Conservation (phyloP, 2,113 vertebrate species). For the Ardeotis arabs region DNA sequence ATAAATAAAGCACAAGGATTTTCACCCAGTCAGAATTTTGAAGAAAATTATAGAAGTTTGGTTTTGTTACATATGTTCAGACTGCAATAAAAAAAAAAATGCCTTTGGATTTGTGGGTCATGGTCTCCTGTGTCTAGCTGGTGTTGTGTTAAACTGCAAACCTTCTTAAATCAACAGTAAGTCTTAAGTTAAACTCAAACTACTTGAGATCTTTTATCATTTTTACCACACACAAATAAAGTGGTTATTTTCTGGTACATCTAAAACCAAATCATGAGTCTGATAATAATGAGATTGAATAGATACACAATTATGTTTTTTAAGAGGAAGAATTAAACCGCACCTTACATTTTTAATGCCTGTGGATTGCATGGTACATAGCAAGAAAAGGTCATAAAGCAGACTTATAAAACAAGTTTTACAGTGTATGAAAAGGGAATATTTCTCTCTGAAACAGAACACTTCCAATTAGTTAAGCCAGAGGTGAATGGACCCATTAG, state of each 20-base stretch:
- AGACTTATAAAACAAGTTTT: not conserved
- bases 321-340: not conserved
- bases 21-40: not conserved
- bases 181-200: not conserved
- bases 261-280: not conserved
- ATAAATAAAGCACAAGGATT: not conserved
- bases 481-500: not conserved
- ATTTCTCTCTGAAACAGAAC: not conserved
- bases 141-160: not conserved
- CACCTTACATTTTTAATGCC: conserved; percentile 8
- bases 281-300: not conserved
- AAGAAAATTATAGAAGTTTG: not conserved
- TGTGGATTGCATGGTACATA: not conserved
- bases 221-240: not conserved
- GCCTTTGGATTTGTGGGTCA: not conserved
- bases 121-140: not conserved
- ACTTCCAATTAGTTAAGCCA: not conserved
- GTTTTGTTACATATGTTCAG: not conserved
- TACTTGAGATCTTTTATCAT: not conserved
- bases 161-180: not conserved
- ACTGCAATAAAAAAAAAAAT: not conserved
- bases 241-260: not conserved
- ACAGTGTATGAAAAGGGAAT: not conserved
- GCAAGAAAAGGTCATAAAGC: not conserved
- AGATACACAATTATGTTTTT: conserved; percentile 2